Evolutionary conservation across 2,797 vertebrate species (phyloP), one percentile per base, ranked within the genome.

Genomic region (Parambassis ranga): DNA sequence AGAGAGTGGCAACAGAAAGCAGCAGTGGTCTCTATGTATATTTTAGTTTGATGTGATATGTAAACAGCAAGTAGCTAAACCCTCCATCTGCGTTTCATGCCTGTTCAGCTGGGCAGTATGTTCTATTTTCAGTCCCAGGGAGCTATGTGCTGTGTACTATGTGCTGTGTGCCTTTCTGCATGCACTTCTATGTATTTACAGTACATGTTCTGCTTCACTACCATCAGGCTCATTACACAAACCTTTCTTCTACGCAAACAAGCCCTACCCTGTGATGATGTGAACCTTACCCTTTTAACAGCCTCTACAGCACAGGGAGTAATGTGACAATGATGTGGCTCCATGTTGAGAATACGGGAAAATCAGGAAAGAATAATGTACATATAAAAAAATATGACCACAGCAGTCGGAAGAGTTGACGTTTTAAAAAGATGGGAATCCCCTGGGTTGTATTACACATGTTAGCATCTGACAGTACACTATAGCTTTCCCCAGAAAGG

Each of bases 181-280:
- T 48, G 35, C 56, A 58, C 37, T 48, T 16, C 39, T 58, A 62
- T 75, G 53, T 84, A 69, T 83, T 87, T 79, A 82, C 75, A 76
- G 58, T 72, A 49, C 71, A 48, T 39, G 65, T 65, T 81, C 68
- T 65, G 81, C 79, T 76, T 77, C 55, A 27, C 75, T 60, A 43
- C 62, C 64, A 48, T 68, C 71, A 58, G 68, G 38, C 64, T 74
- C 63, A 64, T 84, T 84, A 71, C 72, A 66, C 67, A 77, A 77
- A 70, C 42, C 62, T 24, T n/a, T 39, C 46, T 37, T 69, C 76
- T 67, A 41, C 26, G 55, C 71, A 80, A 88, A 87, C 83, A 84
- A 82, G 55, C 23, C 23, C 3, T 10, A 50, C 9, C 1, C 38
- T n/a, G 13, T 15, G 52, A 43, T 31, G 31, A 56, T 28, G 59